Evolutionary conservation across 1,140 invertebrate genomes (phyloP).

Genomic region (Bombus terrestris): DNA sequence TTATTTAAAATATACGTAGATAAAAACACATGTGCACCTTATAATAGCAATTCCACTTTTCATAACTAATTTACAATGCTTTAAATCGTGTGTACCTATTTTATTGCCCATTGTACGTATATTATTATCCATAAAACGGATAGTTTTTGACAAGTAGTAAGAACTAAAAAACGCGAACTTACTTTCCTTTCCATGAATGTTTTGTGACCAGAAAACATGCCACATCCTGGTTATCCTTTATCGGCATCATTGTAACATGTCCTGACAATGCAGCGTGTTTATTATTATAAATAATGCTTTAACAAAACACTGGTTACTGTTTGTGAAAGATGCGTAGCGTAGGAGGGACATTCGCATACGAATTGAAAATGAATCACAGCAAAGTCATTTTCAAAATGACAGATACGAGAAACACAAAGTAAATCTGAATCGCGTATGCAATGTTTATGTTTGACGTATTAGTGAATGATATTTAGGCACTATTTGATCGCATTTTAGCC

Average conservation of each 20-base stretch:
- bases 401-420: slow-evolving; percentile 18
- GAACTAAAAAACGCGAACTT: slow-evolving; percentile 77
- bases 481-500: slow-evolving; percentile 55
- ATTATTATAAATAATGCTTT: slow-evolving; percentile 43
- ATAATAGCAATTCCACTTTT: not conserved
- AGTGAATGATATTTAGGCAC: slow-evolving; percentile 44
- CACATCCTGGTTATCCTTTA: slow-evolving; percentile 95
- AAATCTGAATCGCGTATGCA: not conserved
- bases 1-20: not conserved
- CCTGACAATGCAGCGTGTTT: slow-evolving; percentile 66
- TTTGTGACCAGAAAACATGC: slow-evolving; percentile 98
- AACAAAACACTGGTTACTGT: slow-evolving; percentile 54
- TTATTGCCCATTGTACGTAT: not conserved
- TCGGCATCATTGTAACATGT: slow-evolving; percentile 89
- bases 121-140: not conserved
- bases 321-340: slow-evolving; percentile 41
- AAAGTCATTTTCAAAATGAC: slow-evolving; percentile 53
- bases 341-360: slow-evolving; percentile 56
- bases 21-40: not conserved
- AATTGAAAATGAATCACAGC: slow-evolving; percentile 48
- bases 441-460: slow-evolving; percentile 27
- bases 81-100: not conserved
- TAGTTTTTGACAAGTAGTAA: not conserved
- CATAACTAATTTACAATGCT: not conserved
- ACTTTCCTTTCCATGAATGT: slow-evolving; percentile 98